phyloP scores from a whole-genome alignment of 1,140 invertebrate genomes.

The Helicoverpa zea region DNA sequence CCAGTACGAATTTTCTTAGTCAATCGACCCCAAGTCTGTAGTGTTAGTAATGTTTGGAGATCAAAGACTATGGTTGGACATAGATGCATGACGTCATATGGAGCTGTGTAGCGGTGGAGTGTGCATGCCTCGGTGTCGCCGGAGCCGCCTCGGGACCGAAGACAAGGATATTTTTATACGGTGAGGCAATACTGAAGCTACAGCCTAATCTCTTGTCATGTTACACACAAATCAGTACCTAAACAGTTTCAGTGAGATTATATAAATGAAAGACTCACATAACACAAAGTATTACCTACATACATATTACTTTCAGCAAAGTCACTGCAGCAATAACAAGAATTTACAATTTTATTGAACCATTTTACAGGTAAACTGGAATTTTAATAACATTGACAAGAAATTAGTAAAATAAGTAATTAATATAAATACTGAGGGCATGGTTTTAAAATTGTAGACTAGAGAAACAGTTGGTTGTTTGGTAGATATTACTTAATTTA shows the following conservation, averaged over 20 bases:
- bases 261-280: neutral
- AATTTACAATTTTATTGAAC: no score
- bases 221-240: neutral
- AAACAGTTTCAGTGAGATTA: neutral
- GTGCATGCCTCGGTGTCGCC: conserved; percentile 71
- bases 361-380: neutral
- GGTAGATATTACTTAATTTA: neutral
- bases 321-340: no score
- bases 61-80: conserved; percentile 56
- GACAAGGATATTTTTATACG: conserved; percentile 64
- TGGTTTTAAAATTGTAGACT: conserved; percentile 34
- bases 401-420: conserved; percentile 15
- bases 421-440: conserved; percentile 42
- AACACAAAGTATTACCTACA: no score
- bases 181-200: conserved; percentile 70
- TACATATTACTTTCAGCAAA: no score
- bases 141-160: conserved; percentile 58
- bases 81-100: conserved; percentile 75
- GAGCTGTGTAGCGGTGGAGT: conserved; percentile 67
- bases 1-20: conserved; percentile 60
- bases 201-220: conserved; percentile 42
- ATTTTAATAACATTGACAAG: conserved; percentile 33
- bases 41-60: conserved; percentile 44
- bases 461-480: conserved; percentile 35
- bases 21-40: conserved; percentile 37